phyloP scores from a whole-genome alignment of 2,888 invertebrate species.

The Iselma pallidipennis region DNA sequence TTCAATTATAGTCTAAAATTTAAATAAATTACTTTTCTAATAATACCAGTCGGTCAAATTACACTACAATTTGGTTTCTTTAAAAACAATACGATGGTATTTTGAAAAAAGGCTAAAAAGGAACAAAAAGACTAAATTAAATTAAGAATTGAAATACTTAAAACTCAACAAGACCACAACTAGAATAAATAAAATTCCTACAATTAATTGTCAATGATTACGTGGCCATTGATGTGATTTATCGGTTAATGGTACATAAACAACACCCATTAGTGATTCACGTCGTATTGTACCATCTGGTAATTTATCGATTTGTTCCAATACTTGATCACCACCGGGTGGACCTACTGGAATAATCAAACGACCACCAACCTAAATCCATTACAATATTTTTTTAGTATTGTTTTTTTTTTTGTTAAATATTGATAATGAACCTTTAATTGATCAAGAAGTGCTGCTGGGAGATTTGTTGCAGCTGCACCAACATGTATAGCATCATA shows the following conservation, averaged over 20 bases:
- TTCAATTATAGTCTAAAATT: too few relatives aligned
- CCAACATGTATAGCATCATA: constrained; percentile 95
- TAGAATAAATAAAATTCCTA: constrained; percentile 21
- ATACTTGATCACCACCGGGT: constrained; percentile 81
- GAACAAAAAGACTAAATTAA: neutral
- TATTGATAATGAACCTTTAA: constrained; percentile 63
- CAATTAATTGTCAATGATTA: constrained; percentile 49
- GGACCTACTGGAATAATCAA: constrained; percentile 91
- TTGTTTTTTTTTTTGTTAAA: too few relatives aligned
- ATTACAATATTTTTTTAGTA: too few relatives aligned
- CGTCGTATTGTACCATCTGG: constrained; percentile 75
- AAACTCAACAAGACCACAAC: constrained; percentile 17
- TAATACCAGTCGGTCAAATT: too few relatives aligned
- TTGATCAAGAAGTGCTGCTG: constrained; percentile 79
- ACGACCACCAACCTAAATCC: constrained; percentile 77
- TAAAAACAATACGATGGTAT: too few relatives aligned
- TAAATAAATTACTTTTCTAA: too few relatives aligned
- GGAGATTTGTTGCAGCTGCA: constrained; percentile 80
- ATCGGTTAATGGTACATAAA: constrained; percentile 96
- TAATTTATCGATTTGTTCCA: constrained; percentile 89
- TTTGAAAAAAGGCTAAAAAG: constrained; percentile 1
- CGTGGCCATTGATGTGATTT: constrained; percentile 70
- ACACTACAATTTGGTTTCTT: too few relatives aligned
- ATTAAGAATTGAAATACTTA: constrained; percentile 14
- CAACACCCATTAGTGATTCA: constrained; percentile 89